These are phyloP conservation scores for Ormia ochracea DNA, from an alignment of 2,888 invertebrate genomes.

Conservation along the genomic window DNA sequence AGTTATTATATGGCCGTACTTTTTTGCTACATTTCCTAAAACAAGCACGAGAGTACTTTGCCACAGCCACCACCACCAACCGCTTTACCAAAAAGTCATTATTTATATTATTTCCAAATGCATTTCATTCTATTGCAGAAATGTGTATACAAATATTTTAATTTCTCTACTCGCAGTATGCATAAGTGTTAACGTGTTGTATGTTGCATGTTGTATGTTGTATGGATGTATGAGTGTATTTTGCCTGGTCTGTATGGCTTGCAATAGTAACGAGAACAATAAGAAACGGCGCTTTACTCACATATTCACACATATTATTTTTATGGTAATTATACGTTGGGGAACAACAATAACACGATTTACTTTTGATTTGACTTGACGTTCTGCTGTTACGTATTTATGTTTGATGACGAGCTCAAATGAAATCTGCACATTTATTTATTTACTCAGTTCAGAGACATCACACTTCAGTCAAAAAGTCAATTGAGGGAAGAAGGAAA, in stretches of 20 bases:
- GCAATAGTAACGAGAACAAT: neutral
- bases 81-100: constrained; percentile 33
- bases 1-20: constrained; percentile 60
- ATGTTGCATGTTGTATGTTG: neutral
- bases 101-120: constrained; percentile 45
- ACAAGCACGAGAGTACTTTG: constrained; percentile 16
- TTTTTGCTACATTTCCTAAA: constrained; percentile 22
- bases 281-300: constrained; percentile 39
- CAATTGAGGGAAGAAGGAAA: neutral
- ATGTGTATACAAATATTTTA: constrained; percentile 5
- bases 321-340: constrained; percentile 57
- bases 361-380: constrained; percentile 57
- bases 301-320: constrained; percentile 50
- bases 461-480: constrained; percentile 11
- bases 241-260: neutral
- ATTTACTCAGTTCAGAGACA: constrained; percentile 35
- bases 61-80: constrained; percentile 22
- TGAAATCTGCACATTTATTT: constrained; percentile 54
- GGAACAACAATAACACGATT: constrained; percentile 54
- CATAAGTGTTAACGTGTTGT: neutral
- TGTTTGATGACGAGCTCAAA: constrained; percentile 63
- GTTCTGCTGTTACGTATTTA: constrained; percentile 17
- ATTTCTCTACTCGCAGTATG: neutral
- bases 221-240: too few species aligned
- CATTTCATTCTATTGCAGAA: constrained; percentile 40